A percentile compares a stretch with the other conserved stretches of the same genome.
These are phyloP conservation scores for Brachypterus glaber DNA, from an alignment of 2,888 invertebrate genomes.

Conservation along the genomic window DNA sequence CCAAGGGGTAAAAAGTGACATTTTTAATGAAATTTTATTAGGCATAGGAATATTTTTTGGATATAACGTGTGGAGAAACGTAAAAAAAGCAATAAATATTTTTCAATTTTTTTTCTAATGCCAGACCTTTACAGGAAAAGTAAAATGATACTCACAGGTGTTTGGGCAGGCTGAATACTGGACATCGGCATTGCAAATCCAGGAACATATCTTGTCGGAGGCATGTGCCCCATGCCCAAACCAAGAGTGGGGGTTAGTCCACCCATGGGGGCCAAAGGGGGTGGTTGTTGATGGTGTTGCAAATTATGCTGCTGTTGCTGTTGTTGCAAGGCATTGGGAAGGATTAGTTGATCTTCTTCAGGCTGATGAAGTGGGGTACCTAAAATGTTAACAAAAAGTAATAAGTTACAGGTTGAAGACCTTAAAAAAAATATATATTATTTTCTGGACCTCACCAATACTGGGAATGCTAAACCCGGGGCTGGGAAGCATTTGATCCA, in stretches of 20 bases:
- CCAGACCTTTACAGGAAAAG: no score
- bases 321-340: slow-evolving; percentile 73
- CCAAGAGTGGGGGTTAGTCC: slow-evolving; percentile 50
- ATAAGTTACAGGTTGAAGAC: no score
- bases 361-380: slow-evolving; percentile 81
- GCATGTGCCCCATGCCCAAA: slow-evolving; percentile 54
- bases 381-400: no score
- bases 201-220: slow-evolving; percentile 65
- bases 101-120: no score
- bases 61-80: no score
- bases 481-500: slow-evolving; percentile 88
- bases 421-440: slow-evolving; percentile 3
- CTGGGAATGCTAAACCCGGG: slow-evolving; percentile 84
- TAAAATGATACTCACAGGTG: slow-evolving; percentile 74
- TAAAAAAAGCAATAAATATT: no score
- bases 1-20: no score
- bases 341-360: slow-evolving; percentile 83
- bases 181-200: slow-evolving; percentile 66
- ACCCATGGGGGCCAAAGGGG: slow-evolving; percentile 49
- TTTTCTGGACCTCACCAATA: slow-evolving; percentile 46
- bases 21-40: no score
- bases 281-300: slow-evolving; percentile 45
- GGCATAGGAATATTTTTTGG: no score
- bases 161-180: slow-evolving; percentile 82
- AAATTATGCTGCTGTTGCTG: no score